Base-by-base conservation (phyloP, 2,797 vertebrate species). In the Hypotaenidia okinawae region DNA sequence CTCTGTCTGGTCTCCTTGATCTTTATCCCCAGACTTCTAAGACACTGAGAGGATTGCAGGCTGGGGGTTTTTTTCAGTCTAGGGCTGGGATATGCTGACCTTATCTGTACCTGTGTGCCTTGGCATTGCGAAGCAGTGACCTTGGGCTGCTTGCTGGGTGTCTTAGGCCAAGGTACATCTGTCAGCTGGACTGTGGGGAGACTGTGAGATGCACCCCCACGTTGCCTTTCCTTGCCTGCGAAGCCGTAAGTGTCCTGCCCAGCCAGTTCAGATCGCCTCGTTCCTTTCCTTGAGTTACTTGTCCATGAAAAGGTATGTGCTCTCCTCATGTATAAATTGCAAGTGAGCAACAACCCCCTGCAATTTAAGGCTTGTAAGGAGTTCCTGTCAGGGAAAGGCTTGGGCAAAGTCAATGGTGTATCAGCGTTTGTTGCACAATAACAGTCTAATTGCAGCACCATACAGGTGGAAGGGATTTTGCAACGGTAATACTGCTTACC, bases 21-120 rank as follows among this genome's bases (percentile, higher is more conserved):
- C 94, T 92, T 97, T 95, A 96, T 96, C 90, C 87, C 74, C 57
- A 16, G 94, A 77, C 90, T 84, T 59, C 33, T 96, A 91, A 96
- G 91, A 82, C 59, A 13, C 89, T 93, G 94, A 96, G 91, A 96
- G 95, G 96, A 97, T 96, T 94, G 75, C 55, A 80, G 77, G 41
- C 30, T 90, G 25, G 30, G 28, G 35, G 10, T 5, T 93, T 94
- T 92, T 90, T 78, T 43, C 72, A 68, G 77, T 59, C 83, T 77
- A 13, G 3, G 68, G 43, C 90, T 85, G 24, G 51, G 52, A 13
- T 61, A 27, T 54, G 61, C 18, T 83, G 76, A 77, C 87, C 84
- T 94, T 89, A 76, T 74, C 84, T 68, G 52, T 82, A 69, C 81
- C 47, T 67, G 33, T 16, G 13, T 41, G 39, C 49, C 39, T 35